Conservation (phyloP, 1,140 invertebrate genomes). For the Sweltsa coloradensis region DNA sequence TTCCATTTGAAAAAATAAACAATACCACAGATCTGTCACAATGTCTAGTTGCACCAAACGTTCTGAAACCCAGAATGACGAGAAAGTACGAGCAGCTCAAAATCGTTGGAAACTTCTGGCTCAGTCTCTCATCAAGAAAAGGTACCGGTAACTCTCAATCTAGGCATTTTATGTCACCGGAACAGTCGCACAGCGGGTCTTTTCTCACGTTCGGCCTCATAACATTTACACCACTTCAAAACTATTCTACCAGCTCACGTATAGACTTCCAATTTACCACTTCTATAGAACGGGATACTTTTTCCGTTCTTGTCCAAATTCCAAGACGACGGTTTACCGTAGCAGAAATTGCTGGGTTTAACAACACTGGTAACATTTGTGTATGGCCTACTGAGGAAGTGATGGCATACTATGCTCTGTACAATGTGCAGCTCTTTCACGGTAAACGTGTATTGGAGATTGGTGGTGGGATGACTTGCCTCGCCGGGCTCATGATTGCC, state of each 20-base stretch:
- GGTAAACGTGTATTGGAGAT: constrained; percentile 59
- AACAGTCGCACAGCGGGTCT: constrained; percentile 40
- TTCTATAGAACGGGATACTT: constrained; percentile 29
- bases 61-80: too few species aligned
- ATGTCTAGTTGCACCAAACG: too few species aligned
- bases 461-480: constrained; percentile 75
- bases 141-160: too few species aligned
- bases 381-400: constrained; percentile 85
- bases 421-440: constrained; percentile 50
- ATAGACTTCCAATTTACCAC: constrained; percentile 41
- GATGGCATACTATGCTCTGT: constrained; percentile 57
- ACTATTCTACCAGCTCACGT: constrained; percentile 18
- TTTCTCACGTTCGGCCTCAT: constrained; percentile 38
- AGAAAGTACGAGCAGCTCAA: constrained; percentile 40
- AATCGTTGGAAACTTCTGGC: constrained; percentile 55
- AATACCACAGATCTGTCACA: too few species aligned
- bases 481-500: constrained; percentile 62
- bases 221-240: constrained; percentile 15
- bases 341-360: constrained; percentile 66
- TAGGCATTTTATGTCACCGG: not conserved
- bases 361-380: constrained; percentile 81
- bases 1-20: too few species aligned
- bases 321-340: constrained; percentile 46
- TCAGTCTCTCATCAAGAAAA: constrained; percentile 39
- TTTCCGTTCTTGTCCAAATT: constrained; percentile 39